These are phyloP conservation scores for Drosophila prostipennis DNA, from an alignment of 2,888 invertebrate genomes.

Conservation along the genomic window DNA sequence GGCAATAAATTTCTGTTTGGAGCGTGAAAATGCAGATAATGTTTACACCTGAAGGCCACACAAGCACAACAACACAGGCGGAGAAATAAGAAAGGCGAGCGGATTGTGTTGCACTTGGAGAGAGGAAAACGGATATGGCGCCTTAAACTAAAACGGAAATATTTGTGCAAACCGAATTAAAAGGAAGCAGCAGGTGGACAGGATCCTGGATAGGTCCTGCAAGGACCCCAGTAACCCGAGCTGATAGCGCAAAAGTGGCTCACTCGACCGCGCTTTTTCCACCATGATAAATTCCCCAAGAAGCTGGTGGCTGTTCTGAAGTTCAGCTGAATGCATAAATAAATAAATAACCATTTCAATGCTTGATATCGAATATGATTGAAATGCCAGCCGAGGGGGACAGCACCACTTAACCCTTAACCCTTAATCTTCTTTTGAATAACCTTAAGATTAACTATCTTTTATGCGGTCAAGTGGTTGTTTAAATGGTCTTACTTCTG, in stretches of 20 bases:
- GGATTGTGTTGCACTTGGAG: slow-evolving; percentile 5
- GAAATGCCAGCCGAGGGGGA: not conserved
- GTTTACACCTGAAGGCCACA: slow-evolving; percentile 68
- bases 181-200: slow-evolving; percentile 15
- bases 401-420: slow-evolving; percentile 39
- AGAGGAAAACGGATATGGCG: slow-evolving; percentile 57
- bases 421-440: slow-evolving; percentile 13
- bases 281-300: slow-evolving; percentile 42
- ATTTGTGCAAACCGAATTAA: slow-evolving; percentile 47
- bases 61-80: not conserved
- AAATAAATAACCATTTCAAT: slow-evolving; percentile 56
- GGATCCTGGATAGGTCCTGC: not conserved
- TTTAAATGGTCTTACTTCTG: too few species aligned
- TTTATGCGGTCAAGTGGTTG: too few species aligned
- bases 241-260: not conserved
- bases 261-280: too few species aligned
- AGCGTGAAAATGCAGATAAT: slow-evolving; percentile 66
- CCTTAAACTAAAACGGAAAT: slow-evolving; percentile 56
- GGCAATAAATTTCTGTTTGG: slow-evolving; percentile 59
- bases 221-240: slow-evolving; percentile 1
- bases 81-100: too few species aligned
- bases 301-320: not conserved
- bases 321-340: slow-evolving; percentile 49
- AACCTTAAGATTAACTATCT: not conserved
- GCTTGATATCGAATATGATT: slow-evolving; percentile 3